Percentiles rank a stretch among this genome's conserved stretches.
phyloP scores from a whole-genome alignment of 1,140 invertebrate genomes.

The Drosophila micromelanica region DNA sequence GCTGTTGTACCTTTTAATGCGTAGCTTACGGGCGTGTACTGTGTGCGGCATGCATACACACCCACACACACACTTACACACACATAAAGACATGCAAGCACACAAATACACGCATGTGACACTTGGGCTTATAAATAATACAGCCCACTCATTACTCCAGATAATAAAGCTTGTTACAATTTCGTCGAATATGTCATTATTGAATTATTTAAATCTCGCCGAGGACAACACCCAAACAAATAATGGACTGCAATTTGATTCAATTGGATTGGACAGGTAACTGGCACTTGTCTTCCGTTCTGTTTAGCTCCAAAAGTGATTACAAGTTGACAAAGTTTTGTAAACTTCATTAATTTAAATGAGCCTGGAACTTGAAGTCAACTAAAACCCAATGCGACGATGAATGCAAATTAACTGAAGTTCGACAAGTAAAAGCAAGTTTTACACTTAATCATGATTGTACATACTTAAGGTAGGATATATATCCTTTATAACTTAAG shows the following conservation, averaged over 20 bases:
- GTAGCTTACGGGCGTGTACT: slow-evolving; percentile 22
- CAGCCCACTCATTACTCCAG: slow-evolving; percentile 63
- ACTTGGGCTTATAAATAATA: slow-evolving; percentile 71
- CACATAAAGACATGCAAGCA: slow-evolving; percentile 12
- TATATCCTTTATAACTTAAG: background rate
- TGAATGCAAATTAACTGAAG: slow-evolving; percentile 41
- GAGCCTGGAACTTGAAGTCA: slow-evolving; percentile 37
- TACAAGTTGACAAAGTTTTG: slow-evolving; percentile 51
- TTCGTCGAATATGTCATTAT: slow-evolving; percentile 58
- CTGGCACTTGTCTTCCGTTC: background rate
- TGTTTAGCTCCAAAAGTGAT: background rate
- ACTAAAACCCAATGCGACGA: slow-evolving; percentile 23
- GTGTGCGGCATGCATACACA: background rate
- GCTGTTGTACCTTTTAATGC: slow-evolving; percentile 45
- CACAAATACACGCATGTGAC: slow-evolving; percentile 30
- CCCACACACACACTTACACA: slow-evolving; percentile 8
- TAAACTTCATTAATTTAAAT: slow-evolving; percentile 65
- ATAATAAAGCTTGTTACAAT: slow-evolving; percentile 37
- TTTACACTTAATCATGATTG: slow-evolving; percentile 1
- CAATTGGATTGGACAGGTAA: slow-evolving; percentile 17
- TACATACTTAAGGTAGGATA: background rate
- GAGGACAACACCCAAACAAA: slow-evolving; percentile 29
- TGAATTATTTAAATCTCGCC: slow-evolving; percentile 70
- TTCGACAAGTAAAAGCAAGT: slow-evolving; percentile 21
- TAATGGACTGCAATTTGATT: slow-evolving; percentile 23